Base-by-base conservation (phyloP, 2,797 vertebrate species). In the Sarcoramphus papa region DNA sequence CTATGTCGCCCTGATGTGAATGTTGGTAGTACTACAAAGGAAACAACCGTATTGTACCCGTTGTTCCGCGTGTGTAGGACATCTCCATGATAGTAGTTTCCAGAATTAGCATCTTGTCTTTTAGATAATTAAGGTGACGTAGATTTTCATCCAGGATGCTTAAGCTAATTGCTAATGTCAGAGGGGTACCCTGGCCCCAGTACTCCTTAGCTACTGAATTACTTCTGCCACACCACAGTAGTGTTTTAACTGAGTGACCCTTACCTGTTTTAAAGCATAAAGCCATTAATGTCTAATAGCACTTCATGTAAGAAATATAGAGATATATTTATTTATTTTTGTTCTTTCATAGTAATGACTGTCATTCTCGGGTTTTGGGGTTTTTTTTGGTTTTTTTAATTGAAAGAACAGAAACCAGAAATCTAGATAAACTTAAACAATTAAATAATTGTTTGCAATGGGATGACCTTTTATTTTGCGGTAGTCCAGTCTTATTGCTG, bases 41-140 rank as follows among this genome's bases (percentile, higher is more conserved):
- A 75, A 84, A 45, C 23, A 47, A 15, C 10, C 1, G 0, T 28
- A 31, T 51, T 51, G 14, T 47, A 43, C 12, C 14, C 4, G 0
- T 63, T 76, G 30, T 62, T 91, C 37, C 23, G 20, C 0, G 0
- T 65, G 10, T 78, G 17, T 74, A 40, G 41, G 56, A 50, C 37
- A 48, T 81, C 41, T 94, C 54, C 24, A 1, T 63, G n/a, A 45
- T 0, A 74, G 30, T 8, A 41, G 31, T 67, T 87, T 85, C 41
- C 23, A 63, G 56, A 88, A 75, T 53, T 75, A 25, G 23, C 14
- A 2, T 57, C 47, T 33, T 22, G 3, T 77, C 64, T 87, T 95
- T 78, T 17, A 45, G 57, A 45, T 28, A 48, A n/a, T 83, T 78
- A 83, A 57, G n/a, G 27, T 56, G 33, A 54, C 4, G 1, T 8